Evolutionary conservation across 2,797 vertebrate genomes (phyloP), one percentile per base, ranked within the genome.

Genomic region (Scleropages formosus): DNA sequence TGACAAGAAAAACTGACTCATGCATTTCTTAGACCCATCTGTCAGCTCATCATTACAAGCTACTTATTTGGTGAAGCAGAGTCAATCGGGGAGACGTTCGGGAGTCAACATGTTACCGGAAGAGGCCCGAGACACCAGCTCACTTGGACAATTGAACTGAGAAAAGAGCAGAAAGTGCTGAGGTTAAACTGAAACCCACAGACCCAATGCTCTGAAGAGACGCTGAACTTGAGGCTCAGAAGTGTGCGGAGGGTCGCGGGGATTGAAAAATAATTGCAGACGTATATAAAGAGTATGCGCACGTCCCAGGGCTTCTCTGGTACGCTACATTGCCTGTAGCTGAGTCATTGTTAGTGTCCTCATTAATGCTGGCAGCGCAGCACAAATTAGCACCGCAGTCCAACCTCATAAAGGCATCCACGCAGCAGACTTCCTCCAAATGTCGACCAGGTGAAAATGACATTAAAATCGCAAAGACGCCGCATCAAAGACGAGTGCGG

Each of bases 371-470:
- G 44, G n/a, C 46, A 26, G 1, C 1, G 0, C 13, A 51, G 66
- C 22, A 24, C 46, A 4, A 67, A 47, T 4, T 6, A 22, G 44
- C 65, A 31, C 65, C 0, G n/a, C 51, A 56, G 63, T 22, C 73
- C 63, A 24, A 44, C 64, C 64, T 46, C 27, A 24, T 75, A 22
- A 60, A 75, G 18, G 20, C 47, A n/a, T 13, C 27, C 22, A 20
- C 27, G 4, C 27, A 8, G 51, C 51, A 67, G 26, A 60, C n/a
- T n/a, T 49, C 51, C 27, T 31, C 8, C 49, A 74, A 39, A 74
- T 66, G 47, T 66, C 64, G 44, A 59, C 73, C 53, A 58, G 64
- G 63, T 75, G 63, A 75, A 24, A 59, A 64, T 75, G 64, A 59
- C 63, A 67, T 75, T 59, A 67, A 67, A 75, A 47, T 12, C 20